phyloP scores from a whole-genome alignment of 2,888 invertebrate genomes.

The Fissipunctia ypsillon region DNA sequence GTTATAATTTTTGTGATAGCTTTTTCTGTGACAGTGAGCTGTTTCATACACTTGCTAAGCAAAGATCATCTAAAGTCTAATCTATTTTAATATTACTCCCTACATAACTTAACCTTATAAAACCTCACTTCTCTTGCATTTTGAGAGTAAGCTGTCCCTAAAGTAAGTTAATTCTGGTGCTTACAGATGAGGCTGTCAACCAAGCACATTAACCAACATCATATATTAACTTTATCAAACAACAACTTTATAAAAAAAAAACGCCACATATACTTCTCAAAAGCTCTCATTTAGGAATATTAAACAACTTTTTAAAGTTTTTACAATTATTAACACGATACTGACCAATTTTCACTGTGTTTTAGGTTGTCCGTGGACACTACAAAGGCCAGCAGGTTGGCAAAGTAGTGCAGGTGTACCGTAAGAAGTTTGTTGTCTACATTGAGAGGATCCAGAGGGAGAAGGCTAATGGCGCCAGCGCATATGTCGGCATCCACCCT shows the following conservation, averaged over 20 bases:
- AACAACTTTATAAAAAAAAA: slow-evolving; percentile 7
- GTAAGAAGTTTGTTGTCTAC: slow-evolving; percentile 99
- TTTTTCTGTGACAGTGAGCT: neutral
- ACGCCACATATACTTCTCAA: neutral
- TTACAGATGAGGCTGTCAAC: slow-evolving; percentile 51
- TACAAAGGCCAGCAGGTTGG: slow-evolving; percentile 99
- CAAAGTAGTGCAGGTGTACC: slow-evolving; percentile 99
- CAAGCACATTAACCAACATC: slow-evolving; percentile 28
- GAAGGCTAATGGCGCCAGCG: slow-evolving; percentile 99
- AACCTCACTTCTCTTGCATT: neutral
- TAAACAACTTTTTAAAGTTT: neutral
- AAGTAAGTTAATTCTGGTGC: slow-evolving; percentile 52
- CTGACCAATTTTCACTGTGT: slow-evolving; percentile 39
- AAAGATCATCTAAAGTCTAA: too few relatives aligned
- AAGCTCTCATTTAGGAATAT: neutral
- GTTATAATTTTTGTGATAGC: neutral
- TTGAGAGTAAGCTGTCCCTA: neutral
- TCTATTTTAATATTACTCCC: neutral
- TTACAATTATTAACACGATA: neutral
- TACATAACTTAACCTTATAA: neutral
- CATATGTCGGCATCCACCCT: slow-evolving; percentile 99
- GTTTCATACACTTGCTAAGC: too few relatives aligned
- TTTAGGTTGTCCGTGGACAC: slow-evolving; percentile 98
- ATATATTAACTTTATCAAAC: slow-evolving; percentile 14
- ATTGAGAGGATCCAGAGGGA: slow-evolving; percentile 99